Evolutionary conservation across 2,888 invertebrate species (phyloP).

Genomic region (Tiliacea aurago): DNA sequence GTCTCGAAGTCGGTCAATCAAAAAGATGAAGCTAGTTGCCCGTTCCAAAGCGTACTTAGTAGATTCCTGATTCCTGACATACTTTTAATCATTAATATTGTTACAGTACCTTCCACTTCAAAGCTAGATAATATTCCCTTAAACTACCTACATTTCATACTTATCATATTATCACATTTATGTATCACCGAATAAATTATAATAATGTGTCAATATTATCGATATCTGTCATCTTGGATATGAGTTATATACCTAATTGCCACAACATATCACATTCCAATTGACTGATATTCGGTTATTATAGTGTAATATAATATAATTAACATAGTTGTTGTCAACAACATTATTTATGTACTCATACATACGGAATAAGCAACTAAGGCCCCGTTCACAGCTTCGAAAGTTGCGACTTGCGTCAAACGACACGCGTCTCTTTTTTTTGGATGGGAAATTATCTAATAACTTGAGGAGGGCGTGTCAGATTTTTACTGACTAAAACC

Average conservation of each 20-base stretch:
- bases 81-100: too few species aligned
- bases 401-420: too few species aligned
- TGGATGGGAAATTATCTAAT: too few species aligned
- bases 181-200: constrained; percentile 20
- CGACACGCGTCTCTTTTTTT: too few species aligned
- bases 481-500: too few species aligned
- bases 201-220: constrained; percentile 24
- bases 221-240: constrained; percentile 12
- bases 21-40: too few species aligned
- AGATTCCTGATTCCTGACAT: too few species aligned
- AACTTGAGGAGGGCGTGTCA: too few species aligned
- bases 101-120: too few species aligned
- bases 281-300: constrained; percentile 29
- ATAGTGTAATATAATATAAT: constrained; percentile 12
- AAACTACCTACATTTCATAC: not conserved
- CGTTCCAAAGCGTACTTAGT: too few species aligned
- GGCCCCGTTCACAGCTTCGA: too few species aligned
- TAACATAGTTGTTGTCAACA: constrained; percentile 15
- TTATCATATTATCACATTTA: not conserved
- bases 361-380: accelerated
- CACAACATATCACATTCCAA: constrained; percentile 17
- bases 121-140: not conserved
- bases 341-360: not conserved
- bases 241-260: constrained; percentile 29
- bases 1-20: too few species aligned